Percentiles rank a stretch among this genome's conserved stretches.
These are phyloP conservation scores for Vireo griseus DNA, from an alignment of 2,797 vertebrate species.

Conservation along the genomic window DNA sequence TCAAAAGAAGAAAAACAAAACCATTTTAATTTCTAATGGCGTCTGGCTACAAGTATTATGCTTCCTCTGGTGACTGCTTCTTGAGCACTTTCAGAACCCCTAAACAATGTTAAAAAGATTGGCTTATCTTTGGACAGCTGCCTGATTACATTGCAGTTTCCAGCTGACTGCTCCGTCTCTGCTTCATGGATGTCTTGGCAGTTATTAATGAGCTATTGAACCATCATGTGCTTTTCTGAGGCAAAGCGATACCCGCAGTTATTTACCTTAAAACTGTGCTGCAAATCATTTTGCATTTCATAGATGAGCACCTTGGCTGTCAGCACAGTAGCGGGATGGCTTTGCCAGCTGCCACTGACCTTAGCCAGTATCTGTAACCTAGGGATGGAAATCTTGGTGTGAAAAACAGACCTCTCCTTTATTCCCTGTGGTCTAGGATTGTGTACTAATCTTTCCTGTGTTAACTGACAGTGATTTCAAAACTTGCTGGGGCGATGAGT, in stretches of 20 bases:
- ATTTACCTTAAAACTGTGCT: not conserved
- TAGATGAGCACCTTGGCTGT: not conserved
- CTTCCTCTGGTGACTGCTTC: not conserved
- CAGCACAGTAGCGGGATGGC: not conserved
- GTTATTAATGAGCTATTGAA: slow-evolving; percentile 31
- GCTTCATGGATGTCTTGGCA: not conserved
- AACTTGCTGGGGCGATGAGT: not conserved
- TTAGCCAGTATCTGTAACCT: not conserved
- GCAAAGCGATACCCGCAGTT: not conserved
- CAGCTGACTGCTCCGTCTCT: not conserved
- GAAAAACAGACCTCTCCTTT: not conserved
- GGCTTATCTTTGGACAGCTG: slow-evolving; percentile 12
- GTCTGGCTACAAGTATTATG: not conserved
- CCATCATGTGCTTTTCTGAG: not conserved
- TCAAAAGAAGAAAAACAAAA: not conserved
- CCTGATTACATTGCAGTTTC: slow-evolving; percentile 17
- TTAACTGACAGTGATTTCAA: not conserved
- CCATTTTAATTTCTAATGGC: not conserved
- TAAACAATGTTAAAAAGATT: not conserved
- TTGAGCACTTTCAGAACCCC: not conserved
- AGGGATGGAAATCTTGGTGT: not conserved
- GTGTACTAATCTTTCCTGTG: not conserved
- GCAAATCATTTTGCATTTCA: not conserved
- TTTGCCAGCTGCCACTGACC: not conserved
- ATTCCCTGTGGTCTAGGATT: not conserved